Percentiles rank a stretch among this genome's conserved stretches.
Evolutionary conservation across 2,888 invertebrate genomes (phyloP).

Genomic region (Cephus pygmeus): DNA sequence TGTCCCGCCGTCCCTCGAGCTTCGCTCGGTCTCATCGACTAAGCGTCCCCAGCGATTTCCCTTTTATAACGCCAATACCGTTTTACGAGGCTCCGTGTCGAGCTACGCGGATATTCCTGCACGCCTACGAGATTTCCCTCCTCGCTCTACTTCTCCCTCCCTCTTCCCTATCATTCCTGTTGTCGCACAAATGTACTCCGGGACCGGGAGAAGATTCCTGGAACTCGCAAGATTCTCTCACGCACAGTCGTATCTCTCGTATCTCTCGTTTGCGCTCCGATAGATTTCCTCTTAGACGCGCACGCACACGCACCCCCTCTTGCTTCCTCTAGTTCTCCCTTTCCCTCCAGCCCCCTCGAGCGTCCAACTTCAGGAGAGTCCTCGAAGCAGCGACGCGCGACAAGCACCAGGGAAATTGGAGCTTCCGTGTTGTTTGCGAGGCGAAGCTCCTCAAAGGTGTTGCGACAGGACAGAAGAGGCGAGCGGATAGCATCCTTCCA

Average conservation of each 20-base stretch:
- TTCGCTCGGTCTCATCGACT: constrained; percentile 25
- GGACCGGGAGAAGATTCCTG: background rate
- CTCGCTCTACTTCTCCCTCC: no score
- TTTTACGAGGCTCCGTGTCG: constrained; percentile 35
- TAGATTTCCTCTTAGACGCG: constrained; percentile 37
- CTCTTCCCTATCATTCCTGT: no score
- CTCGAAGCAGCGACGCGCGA: no score
- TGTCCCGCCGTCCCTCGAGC: constrained; percentile 13
- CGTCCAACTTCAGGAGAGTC: no score
- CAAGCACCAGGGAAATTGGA: constrained; percentile 26
- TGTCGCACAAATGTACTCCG: no score
- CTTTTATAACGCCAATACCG: constrained; percentile 49
- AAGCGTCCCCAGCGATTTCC: constrained; percentile 16
- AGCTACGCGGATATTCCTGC: no score
- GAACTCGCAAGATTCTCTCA: constrained; percentile 16
- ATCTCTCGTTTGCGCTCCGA: constrained; percentile 60
- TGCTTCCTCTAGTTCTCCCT: constrained; percentile 28
- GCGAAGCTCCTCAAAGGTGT: no score
- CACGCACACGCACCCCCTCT: constrained; percentile 22
- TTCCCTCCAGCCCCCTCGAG: constrained; percentile 25
- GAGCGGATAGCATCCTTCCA: no score
- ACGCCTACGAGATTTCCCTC: no score
- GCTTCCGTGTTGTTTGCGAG: no score
- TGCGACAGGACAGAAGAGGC: no score
- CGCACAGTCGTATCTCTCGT: constrained; percentile 42